These are phyloP conservation scores for Neotoma lepida DNA, from an alignment of 2,113 vertebrate species.

Conservation along the genomic window DNA sequence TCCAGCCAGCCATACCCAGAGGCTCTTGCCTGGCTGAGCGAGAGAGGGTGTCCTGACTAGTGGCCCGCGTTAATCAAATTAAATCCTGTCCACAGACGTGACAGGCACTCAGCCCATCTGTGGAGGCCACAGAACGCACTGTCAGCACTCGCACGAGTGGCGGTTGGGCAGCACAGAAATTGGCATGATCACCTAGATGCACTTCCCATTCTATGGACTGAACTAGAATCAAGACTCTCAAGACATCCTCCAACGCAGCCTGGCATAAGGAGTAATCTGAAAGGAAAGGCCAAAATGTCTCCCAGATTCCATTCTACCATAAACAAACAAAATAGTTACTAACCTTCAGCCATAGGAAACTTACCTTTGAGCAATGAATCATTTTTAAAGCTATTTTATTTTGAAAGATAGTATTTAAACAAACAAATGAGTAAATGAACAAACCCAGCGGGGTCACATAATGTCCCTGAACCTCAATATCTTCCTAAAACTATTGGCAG, in stretches of 20 bases:
- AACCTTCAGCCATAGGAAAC: neutral
- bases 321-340: neutral
- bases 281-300: neutral
- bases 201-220: neutral
- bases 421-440: neutral
- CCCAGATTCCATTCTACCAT: neutral
- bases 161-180: neutral
- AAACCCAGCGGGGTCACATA: neutral
- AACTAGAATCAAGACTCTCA: neutral
- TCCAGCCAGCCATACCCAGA: conserved; percentile 67
- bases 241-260: neutral
- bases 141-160: neutral
- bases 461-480: neutral
- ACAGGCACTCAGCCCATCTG: conserved; percentile 56
- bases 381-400: neutral
- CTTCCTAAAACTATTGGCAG: neutral
- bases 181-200: neutral
- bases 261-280: neutral
- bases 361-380: neutral
- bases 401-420: neutral
- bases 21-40: conserved; percentile 61
- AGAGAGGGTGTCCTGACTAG: conserved; percentile 63
- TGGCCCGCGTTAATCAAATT: conserved; percentile 76
- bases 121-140: conserved; percentile 29
- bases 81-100: conserved; percentile 58